Evolutionary conservation across 2,888 invertebrate genomes (phyloP).

Genomic region (Drosophila pullipes): DNA sequence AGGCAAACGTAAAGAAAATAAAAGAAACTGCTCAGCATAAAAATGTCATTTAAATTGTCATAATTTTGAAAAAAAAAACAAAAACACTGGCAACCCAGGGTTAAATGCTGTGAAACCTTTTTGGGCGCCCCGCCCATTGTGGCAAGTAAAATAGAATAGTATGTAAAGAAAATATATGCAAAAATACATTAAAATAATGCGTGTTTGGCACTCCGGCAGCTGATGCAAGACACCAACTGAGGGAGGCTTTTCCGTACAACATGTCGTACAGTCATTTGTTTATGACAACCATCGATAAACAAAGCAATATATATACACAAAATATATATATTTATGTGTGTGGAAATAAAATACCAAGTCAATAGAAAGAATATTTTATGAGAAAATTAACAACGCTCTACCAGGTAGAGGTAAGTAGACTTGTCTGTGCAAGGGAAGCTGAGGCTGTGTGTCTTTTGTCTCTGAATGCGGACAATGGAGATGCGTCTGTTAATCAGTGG

Average conservation of each 20-base stretch:
- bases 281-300: constrained; percentile 47
- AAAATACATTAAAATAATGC: constrained; percentile 84
- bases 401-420: constrained; percentile 25
- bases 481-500: constrained; percentile 70
- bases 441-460: constrained; percentile 35
- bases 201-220: constrained; percentile 74
- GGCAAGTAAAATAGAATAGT: constrained; percentile 31
- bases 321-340: constrained; percentile 25
- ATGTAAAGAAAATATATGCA: constrained; percentile 42
- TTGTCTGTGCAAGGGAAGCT: not conserved
- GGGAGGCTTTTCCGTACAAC: constrained; percentile 21
- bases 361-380: constrained; percentile 51
- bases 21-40: constrained; percentile 61
- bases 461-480: constrained; percentile 43
- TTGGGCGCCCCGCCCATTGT: constrained; percentile 28
- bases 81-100: constrained; percentile 37
- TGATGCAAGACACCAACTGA: constrained; percentile 66
- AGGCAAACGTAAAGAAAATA: constrained; percentile 17
- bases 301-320: constrained; percentile 34
- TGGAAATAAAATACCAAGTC: constrained; percentile 49
- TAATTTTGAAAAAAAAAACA: constrained; percentile 48
- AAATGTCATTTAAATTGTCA: constrained; percentile 78
- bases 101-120: constrained; percentile 62
- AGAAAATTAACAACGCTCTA: constrained; percentile 11
- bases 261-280: constrained; percentile 71